phyloP scores from a whole-genome alignment of 2,888 invertebrate species.

The Eudasyphora cyanicolor region DNA sequence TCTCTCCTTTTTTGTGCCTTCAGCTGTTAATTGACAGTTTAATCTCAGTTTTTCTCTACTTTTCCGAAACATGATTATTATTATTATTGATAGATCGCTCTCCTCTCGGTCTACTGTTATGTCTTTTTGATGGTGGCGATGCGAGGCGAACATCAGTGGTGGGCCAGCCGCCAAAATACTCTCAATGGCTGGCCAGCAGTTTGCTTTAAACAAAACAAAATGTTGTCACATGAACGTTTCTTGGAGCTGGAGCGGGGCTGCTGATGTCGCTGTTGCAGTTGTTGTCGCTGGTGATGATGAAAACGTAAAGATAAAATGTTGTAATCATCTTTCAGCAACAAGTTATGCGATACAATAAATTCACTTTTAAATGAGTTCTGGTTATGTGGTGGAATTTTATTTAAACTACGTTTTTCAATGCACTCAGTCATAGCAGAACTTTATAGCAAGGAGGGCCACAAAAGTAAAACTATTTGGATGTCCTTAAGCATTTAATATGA shows the following conservation, averaged over 20 bases:
- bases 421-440: conserved; percentile 9
- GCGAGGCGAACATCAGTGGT: background rate
- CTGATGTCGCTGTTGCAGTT: conserved; percentile 1
- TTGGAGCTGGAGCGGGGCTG: too few species aligned
- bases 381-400: conserved; percentile 55
- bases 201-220: conserved; percentile 2
- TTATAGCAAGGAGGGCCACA: background rate
- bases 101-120: conserved; percentile 39
- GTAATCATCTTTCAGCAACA: conserved; percentile 59
- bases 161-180: background rate
- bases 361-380: conserved; percentile 59
- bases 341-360: conserved; percentile 56
- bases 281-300: conserved; percentile 47
- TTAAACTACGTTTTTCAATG: conserved; percentile 41
- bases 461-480: too few species aligned
- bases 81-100: conserved; percentile 56
- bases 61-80: conserved; percentile 40
- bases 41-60: conserved; percentile 54
- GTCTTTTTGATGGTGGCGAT: conserved; percentile 47
- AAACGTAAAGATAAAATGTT: conserved; percentile 59
- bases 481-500: too few species aligned
- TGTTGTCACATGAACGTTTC: conserved; percentile 22
- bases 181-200: background rate
- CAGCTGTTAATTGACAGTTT: conserved; percentile 63
- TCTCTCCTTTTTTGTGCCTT: conserved; percentile 2